Percentiles rank a stretch among this genome's conserved stretches.
Conservation (phyloP, 2,113 vertebrate genomes). For the Sula dactylatra region DNA sequence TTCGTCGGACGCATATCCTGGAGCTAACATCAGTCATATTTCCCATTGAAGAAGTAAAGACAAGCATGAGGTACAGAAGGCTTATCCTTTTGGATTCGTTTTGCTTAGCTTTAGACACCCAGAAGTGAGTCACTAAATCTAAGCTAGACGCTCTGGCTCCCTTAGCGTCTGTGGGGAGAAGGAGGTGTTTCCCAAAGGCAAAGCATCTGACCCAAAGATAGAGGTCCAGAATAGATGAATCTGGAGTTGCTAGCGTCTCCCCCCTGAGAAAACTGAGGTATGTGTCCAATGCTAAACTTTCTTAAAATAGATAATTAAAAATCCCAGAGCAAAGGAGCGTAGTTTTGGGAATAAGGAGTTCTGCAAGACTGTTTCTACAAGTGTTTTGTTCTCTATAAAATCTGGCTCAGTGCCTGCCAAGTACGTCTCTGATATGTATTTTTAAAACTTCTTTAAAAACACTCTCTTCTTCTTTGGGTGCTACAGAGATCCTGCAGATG, state of each 20-base stretch:
- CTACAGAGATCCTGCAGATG: conserved; percentile 87
- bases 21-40: conserved; percentile 93
- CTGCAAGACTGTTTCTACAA: not conserved
- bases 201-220: not conserved
- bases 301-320: not conserved
- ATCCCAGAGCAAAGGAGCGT: not conserved
- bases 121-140: not conserved
- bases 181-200: not conserved
- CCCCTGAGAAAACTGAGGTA: not conserved
- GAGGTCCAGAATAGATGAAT: not conserved
- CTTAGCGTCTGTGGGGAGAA: not conserved
- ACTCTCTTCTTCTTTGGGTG: not conserved
- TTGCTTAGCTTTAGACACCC: not conserved
- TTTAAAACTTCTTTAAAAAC: not conserved
- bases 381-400: not conserved
- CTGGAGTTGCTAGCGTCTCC: not conserved
- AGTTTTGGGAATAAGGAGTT: not conserved
- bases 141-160: not conserved
- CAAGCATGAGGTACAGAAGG: conserved; percentile 80
- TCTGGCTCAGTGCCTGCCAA: not conserved
- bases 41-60: conserved; percentile 90
- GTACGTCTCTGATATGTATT: rapidly evolving
- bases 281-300: not conserved
- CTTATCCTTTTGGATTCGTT: not conserved
- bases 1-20: conserved; percentile 82